Evolutionary conservation across 1,140 invertebrate genomes (phyloP).

Genomic region (Sitodiplosis mosellana): DNA sequence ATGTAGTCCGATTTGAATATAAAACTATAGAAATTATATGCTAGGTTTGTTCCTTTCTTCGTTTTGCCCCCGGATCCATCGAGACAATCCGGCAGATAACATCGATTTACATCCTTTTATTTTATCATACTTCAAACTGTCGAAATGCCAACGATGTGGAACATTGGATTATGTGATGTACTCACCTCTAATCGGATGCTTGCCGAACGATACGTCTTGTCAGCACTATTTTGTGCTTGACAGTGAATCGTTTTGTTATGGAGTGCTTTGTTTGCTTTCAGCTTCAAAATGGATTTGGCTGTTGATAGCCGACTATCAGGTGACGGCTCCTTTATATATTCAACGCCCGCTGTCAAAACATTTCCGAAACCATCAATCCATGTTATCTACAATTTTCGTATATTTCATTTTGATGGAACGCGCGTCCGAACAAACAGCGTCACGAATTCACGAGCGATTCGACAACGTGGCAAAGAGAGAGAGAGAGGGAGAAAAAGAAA

Average conservation of each 20-base stretch:
- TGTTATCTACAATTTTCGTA: constrained; percentile 43
- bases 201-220: constrained; percentile 43
- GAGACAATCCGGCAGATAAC: too few species aligned
- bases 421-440: too few species aligned
- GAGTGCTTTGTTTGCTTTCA: constrained; percentile 55
- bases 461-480: too few species aligned
- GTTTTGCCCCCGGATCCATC: too few species aligned
- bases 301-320: constrained; percentile 46
- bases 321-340: constrained; percentile 36
- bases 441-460: too few species aligned
- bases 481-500: too few species aligned
- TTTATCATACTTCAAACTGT: too few species aligned
- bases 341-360: constrained; percentile 40
- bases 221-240: constrained; percentile 52
- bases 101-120: too few species aligned
- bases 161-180: constrained; percentile 4
- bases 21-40: too few species aligned
- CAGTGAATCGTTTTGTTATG: constrained; percentile 64
- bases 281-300: constrained; percentile 47
- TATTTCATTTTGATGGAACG: constrained; percentile 9
- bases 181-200: constrained; percentile 43
- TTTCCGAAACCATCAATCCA: constrained; percentile 56
- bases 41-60: too few species aligned
- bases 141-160: background rate
- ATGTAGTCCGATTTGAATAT: too few species aligned